Conservation (phyloP, 53 echinoderm and acorn worm genomes). For the Echinarachnius parma region DNA sequence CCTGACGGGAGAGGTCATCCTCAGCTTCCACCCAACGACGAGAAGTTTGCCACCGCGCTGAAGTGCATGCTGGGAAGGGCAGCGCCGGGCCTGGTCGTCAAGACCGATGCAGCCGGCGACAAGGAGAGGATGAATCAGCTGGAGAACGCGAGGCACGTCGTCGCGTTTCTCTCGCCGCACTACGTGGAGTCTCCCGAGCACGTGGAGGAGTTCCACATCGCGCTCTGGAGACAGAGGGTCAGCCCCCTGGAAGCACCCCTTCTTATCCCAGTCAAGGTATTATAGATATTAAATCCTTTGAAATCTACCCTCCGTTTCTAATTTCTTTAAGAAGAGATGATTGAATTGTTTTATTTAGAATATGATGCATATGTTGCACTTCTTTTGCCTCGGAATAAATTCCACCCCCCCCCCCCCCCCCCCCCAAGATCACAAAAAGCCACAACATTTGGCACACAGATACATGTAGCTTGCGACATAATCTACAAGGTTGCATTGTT, state of each 20-base stretch:
- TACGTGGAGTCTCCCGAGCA: constrained; percentile 74
- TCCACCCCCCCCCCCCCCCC: too few relatives aligned
- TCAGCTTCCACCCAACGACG: constrained; percentile 50
- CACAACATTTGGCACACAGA: too few relatives aligned
- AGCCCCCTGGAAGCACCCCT: constrained; percentile 29
- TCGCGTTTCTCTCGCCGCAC: constrained; percentile 76
- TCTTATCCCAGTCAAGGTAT: constrained; percentile 72
- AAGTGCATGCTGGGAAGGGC: constrained; percentile 20
- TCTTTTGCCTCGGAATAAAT: too few relatives aligned
- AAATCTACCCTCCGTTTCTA: too few relatives aligned
- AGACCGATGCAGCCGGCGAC: constrained; percentile 36
- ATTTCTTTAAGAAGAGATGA: too few relatives aligned
- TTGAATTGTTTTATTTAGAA: too few relatives aligned
- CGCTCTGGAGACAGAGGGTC: constrained; percentile 72
- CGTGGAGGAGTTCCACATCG: constrained; percentile 87
- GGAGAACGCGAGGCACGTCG: constrained; percentile 64
- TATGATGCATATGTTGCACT: too few relatives aligned
- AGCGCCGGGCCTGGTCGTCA: constrained; percentile 36
- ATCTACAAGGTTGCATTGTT: too few relatives aligned
- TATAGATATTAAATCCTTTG: too few relatives aligned
- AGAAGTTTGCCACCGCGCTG: constrained; percentile 37
- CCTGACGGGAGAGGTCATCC: constrained; percentile 35
- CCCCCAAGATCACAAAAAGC: too few relatives aligned
- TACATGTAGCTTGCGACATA: too few relatives aligned
- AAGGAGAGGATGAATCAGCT: constrained; percentile 61